Conservation (phyloP, 1,140 invertebrate genomes). For the Ips typographus region DNA sequence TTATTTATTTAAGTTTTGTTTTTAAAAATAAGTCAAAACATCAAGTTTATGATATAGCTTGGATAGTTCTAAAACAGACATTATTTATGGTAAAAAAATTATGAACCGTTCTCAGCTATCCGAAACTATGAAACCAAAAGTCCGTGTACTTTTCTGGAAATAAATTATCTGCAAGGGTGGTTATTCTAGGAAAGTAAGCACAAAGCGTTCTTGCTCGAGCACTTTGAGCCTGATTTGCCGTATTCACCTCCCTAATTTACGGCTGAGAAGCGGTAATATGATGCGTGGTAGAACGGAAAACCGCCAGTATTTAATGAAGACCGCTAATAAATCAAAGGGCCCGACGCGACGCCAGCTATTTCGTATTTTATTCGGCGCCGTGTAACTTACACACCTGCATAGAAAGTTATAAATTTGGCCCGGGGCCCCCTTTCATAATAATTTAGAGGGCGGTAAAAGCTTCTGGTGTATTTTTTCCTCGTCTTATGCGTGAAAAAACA, state of each 20-base stretch:
- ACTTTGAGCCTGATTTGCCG: constrained; percentile 5
- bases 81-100: too few relatives aligned
- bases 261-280: constrained; percentile 24
- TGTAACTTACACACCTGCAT: constrained; percentile 42
- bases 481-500: too few relatives aligned
- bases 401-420: constrained; percentile 34
- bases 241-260: constrained; percentile 20
- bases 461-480: too few relatives aligned
- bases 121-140: too few relatives aligned
- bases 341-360: constrained; percentile 41
- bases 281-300: constrained; percentile 36
- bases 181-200: neutral
- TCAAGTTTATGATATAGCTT: too few relatives aligned
- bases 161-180: too few relatives aligned
- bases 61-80: too few relatives aligned
- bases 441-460: too few relatives aligned
- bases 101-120: too few relatives aligned
- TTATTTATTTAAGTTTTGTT: too few relatives aligned
- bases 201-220: neutral
- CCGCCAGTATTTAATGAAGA: constrained; percentile 47
- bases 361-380: constrained; percentile 46
- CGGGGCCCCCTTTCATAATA: neutral
- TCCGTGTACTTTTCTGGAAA: too few relatives aligned
- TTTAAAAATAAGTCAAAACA: too few relatives aligned
- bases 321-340: constrained; percentile 47